phyloP scores from a whole-genome alignment of 2,888 invertebrate species.

The Dendrolimus houi region DNA sequence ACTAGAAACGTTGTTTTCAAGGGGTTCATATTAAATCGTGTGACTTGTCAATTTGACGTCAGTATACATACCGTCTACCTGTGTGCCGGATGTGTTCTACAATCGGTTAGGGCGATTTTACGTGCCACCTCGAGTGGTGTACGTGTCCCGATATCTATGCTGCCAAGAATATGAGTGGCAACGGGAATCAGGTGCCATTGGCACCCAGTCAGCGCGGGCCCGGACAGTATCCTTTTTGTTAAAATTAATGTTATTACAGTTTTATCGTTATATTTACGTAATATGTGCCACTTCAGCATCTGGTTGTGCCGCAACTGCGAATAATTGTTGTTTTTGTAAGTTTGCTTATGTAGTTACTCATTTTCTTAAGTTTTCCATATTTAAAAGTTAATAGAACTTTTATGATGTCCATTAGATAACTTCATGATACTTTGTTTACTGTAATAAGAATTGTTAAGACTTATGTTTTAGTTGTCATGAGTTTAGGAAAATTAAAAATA shows the following conservation, averaged over 20 bases:
- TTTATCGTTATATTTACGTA: constrained; percentile 65
- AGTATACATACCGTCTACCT: constrained; percentile 55
- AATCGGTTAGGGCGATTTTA: constrained; percentile 71
- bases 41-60: constrained; percentile 67
- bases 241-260: constrained; percentile 25
- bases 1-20: constrained; percentile 58
- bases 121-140: constrained; percentile 79
- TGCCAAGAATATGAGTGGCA: constrained; percentile 79
- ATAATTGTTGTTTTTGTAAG: constrained; percentile 17
- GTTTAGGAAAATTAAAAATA: too few species aligned
- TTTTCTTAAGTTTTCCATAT: background rate
- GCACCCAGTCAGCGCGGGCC: constrained; percentile 76
- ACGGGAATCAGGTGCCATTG: constrained; percentile 80
- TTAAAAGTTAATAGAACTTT: background rate
- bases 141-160: constrained; percentile 77
- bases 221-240: constrained; percentile 77
- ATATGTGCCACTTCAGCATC: constrained; percentile 63
- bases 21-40: constrained; percentile 57
- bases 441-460: too few species aligned
- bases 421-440: too few species aligned
- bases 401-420: too few species aligned
- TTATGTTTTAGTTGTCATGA: too few species aligned
- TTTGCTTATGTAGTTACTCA: background rate
- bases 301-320: constrained; percentile 56
- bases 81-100: constrained; percentile 76